Evolutionary conservation across 2,888 invertebrate species (phyloP), one percentile per base, ranked within the genome.

Genomic region (Himalopsyche anomala): DNA sequence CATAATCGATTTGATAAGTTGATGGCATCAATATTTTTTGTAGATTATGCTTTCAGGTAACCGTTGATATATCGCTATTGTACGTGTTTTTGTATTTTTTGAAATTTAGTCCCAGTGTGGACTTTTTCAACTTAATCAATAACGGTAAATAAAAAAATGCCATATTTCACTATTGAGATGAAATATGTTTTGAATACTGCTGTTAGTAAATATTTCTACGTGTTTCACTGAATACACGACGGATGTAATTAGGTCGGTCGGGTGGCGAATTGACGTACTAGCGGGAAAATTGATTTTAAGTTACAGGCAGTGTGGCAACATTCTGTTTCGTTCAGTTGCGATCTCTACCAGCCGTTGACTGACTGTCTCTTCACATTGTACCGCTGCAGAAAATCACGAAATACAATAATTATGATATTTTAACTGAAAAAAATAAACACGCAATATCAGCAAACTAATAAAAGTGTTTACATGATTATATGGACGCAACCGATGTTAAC

Each of bases 381-480:
- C 62, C 62, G 62, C 62, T 62, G 62, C 51, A 19, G 11, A 62
- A 56, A 62, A 62, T 19, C 62, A 62, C 62, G 62, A 62, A 62
- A 62, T 62, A 28, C 15, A 62, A 62, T 62, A 62, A 11, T 19
- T 51, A 62, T 62, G 28, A 62, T 62, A 28, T 19, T 62, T 19
- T 62, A 62, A 62, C 9, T 62, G 8, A 28, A 62, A 62, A 62
- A 19, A 62, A 56, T 56, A 62, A 62, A 62, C 62, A 62, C n/a
- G 19, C 51, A 51, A 15, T 51, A 51, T 51, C 51, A 51, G 62
- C 8, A 19, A 62, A 62, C 4, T 19, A 19, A 62, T 19, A 62
- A 0, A 19, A 28, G 62, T 62, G 62, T 62, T 62, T 62, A 62
- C 62, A 62, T 62, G 2, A 62, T 19, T 9, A 62, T 9, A 19